These are phyloP conservation scores for Epinephelus moara DNA, from an alignment of 2,113 vertebrate genomes.

Conservation along the genomic window DNA sequence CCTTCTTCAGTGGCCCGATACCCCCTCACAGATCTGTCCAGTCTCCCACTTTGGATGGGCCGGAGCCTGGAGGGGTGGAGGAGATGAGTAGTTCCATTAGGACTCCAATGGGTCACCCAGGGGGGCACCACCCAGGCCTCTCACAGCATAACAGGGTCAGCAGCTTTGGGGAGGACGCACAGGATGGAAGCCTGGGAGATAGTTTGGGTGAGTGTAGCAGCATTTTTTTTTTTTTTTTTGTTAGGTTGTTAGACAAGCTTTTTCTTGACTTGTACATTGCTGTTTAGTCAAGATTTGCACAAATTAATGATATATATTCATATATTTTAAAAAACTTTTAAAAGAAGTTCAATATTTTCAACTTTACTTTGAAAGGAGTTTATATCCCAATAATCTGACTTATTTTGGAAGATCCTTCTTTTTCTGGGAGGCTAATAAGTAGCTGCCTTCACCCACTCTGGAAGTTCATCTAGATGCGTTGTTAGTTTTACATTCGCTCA, in stretches of 20 bases:
- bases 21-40: conserved; percentile 89
- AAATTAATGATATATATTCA: not conserved
- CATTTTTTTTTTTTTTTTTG: not conserved
- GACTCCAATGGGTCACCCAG: conserved; percentile 89
- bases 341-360: not conserved
- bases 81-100: conserved; percentile 88
- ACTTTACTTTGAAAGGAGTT: not conserved
- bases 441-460: not conserved
- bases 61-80: conserved; percentile 89
- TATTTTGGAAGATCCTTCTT: not conserved
- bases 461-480: not conserved
- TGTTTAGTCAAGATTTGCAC: not conserved
- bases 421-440: not conserved
- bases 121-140: conserved; percentile 84
- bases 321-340: no score
- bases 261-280: not conserved
- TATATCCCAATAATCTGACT: not conserved
- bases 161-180: conserved; percentile 93
- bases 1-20: conserved; percentile 89
- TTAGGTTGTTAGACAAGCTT: not conserved
- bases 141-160: conserved; percentile 88
- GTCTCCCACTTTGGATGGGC: conserved; percentile 89
- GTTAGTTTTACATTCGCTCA: not conserved
- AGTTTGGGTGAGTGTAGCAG: conserved; percentile 88
- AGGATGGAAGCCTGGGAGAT: conserved; percentile 89